Percentiles rank a stretch among this genome's conserved stretches.
Evolutionary conservation across 2,113 vertebrate species (phyloP).

Genomic region (Proterorhinus semilunaris): DNA sequence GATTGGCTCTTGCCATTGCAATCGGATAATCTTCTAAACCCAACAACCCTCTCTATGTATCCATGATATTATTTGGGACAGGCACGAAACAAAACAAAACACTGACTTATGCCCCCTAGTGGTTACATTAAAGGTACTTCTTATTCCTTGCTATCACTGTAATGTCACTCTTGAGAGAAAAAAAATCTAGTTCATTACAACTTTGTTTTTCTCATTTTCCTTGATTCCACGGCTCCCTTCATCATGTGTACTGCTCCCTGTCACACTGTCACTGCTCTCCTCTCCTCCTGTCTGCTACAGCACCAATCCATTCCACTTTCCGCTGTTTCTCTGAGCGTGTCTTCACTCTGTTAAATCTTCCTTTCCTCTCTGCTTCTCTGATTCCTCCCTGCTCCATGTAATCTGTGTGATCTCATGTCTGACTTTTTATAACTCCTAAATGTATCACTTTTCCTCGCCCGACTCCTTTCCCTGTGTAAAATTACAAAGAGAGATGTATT

Average conservation of each 20-base stretch:
- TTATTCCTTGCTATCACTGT: conserved; percentile 11
- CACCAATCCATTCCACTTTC: conserved; percentile 17
- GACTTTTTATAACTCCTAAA: conserved; percentile 64
- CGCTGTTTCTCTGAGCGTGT: conserved; percentile 12
- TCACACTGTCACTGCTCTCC: conserved; percentile 25
- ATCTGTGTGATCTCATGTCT: conserved; percentile 56
- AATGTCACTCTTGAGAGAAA: conserved; percentile 9
- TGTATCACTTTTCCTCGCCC: conserved; percentile 48
- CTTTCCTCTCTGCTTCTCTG: conserved; percentile 34
- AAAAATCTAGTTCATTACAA: conserved; percentile 6
- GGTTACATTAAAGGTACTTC: not conserved
- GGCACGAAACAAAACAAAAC: not conserved
- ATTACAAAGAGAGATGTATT: conserved; percentile 49
- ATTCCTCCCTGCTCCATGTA: conserved; percentile 44
- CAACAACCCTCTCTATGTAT: not conserved
- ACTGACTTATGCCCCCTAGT: not conserved
- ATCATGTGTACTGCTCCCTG: conserved; percentile 19
- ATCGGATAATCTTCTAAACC: too few relatives aligned
- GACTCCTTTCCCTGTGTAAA: conserved; percentile 55
- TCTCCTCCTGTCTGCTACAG: conserved; percentile 22
- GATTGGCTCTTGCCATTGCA: too few relatives aligned
- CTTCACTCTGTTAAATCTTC: conserved; percentile 21
- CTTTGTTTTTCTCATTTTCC: conserved; percentile 10
- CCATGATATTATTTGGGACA: not conserved
- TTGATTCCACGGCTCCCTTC: conserved; percentile 9